Evolutionary conservation across 2,888 invertebrate genomes (phyloP), one percentile per base, ranked within the genome.

Genomic region (Chaitophorus viminalis): DNA sequence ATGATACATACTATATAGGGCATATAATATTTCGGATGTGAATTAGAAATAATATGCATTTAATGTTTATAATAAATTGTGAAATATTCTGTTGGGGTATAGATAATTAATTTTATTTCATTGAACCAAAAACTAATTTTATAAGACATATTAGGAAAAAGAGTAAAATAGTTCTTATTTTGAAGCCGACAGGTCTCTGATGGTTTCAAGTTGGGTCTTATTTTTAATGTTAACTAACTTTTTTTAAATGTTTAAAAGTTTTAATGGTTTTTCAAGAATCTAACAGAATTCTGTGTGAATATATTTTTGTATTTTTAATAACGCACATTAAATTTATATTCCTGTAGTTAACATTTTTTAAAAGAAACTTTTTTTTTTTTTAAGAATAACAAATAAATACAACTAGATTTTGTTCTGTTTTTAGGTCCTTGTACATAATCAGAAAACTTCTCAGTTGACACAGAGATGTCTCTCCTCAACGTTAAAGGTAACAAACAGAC

Each of bases 381-480:
- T 54, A 21, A 4, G 60, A 78, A 60, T 70, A 54, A 36, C 9
- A 83, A 36, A 74, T 75, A 29, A 60, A 36, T 75, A 74, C 11
- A 74, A 54, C 52, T 52, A 18, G 54, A 54, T 65, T 60, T 84
- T 36, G 9, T 76, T 76, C 18, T 75, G 11, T 76, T 83, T 83
- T 9, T n/a, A 84, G 84, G 76, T 75, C 65, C n/a, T 76, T 46
- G 39, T 31, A 14, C 46, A 46, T 65, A 84, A 65, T 46, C 84
- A 25, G 84, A 31, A 31, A 46, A 65, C 18, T 65, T 76, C 76
- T 39, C 46, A 76, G 75, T 52, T 39, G 86, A 87, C 79, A 25
- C 78, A 74, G 72, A 87, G 60, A 87, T 87, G 86, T 87, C 86
- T 60, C 78, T 87, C 18, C 86, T 87, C 86, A 87, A 87, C 72